Percentiles rank a stretch among this genome's conserved stretches.
These are phyloP conservation scores for Ichneumon xanthorius DNA, from an alignment of 2,888 invertebrate species.

Conservation along the genomic window DNA sequence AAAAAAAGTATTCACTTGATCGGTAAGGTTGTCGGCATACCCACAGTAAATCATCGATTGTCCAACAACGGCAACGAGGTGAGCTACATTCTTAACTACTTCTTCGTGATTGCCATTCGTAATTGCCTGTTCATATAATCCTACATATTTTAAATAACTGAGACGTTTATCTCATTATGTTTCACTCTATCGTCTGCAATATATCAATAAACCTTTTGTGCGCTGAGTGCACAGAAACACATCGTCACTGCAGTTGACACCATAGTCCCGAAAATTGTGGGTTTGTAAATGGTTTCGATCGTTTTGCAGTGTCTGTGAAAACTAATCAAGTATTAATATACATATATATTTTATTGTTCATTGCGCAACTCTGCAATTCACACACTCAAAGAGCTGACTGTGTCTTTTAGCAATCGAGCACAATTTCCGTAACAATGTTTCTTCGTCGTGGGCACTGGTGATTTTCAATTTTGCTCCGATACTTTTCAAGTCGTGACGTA, in stretches of 20 bases:
- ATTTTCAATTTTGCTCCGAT: background rate
- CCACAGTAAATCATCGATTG: constrained; percentile 63
- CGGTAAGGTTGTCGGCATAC: constrained; percentile 54
- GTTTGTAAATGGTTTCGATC: constrained; percentile 36
- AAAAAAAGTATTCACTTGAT: constrained; percentile 41
- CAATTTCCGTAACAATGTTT: constrained; percentile 11
- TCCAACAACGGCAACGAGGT: constrained; percentile 37
- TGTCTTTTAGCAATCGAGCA: constrained; percentile 27
- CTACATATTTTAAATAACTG: background rate
- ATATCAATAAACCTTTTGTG: constrained; percentile 32
- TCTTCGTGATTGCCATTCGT: constrained; percentile 46
- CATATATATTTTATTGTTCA: background rate
- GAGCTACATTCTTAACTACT: constrained; percentile 44
- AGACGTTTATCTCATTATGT: background rate
- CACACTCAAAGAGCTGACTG: background rate
- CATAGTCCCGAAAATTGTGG: constrained; percentile 39
- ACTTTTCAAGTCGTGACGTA: constrained; percentile 18
- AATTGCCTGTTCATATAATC: constrained; percentile 40
- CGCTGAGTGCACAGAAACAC: constrained; percentile 44
- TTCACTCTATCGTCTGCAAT: background rate
- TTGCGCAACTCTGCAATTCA: background rate
- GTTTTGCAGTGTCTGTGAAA: constrained; percentile 39
- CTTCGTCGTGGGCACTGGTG: background rate
- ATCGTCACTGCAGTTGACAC: constrained; percentile 27
- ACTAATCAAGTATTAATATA: background rate